Percentiles rank a stretch among this genome's conserved stretches.
These are phyloP conservation scores for Thamnophis elegans DNA, from an alignment of 2,797 vertebrate species.

Conservation along the genomic window DNA sequence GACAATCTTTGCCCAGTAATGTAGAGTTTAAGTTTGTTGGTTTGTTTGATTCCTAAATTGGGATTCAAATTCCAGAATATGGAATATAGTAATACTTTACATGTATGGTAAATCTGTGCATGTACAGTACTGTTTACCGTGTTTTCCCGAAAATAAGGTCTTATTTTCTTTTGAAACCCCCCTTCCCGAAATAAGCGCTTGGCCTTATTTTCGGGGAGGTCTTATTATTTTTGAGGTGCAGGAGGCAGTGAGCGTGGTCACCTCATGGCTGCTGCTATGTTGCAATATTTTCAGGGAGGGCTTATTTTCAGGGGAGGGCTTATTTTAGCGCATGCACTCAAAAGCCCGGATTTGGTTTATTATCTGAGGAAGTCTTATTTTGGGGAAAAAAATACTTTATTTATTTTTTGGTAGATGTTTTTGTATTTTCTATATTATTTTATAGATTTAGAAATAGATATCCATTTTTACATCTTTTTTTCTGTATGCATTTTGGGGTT, in stretches of 20 bases:
- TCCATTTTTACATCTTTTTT: background rate
- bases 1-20: rapidly evolving
- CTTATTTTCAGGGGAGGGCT: too few relatives aligned
- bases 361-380: too few relatives aligned
- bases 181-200: too few relatives aligned
- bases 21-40: background rate
- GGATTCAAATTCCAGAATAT: background rate
- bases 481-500: background rate
- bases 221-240: too few relatives aligned
- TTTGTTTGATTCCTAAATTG: background rate
- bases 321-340: too few relatives aligned
- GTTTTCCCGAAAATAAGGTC: too few relatives aligned
- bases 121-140: background rate
- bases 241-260: too few relatives aligned
- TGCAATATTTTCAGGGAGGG: too few relatives aligned
- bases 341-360: too few relatives aligned
- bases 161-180: too few relatives aligned
- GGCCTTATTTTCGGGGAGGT: too few relatives aligned
- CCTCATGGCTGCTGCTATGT: too few relatives aligned
- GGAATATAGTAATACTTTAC: background rate
- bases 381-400: background rate
- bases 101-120: background rate
- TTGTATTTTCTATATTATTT: background rate
- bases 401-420: background rate
- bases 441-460: background rate